Conservation (phyloP, 2,888 invertebrate genomes). For the Mantis religiosa region DNA sequence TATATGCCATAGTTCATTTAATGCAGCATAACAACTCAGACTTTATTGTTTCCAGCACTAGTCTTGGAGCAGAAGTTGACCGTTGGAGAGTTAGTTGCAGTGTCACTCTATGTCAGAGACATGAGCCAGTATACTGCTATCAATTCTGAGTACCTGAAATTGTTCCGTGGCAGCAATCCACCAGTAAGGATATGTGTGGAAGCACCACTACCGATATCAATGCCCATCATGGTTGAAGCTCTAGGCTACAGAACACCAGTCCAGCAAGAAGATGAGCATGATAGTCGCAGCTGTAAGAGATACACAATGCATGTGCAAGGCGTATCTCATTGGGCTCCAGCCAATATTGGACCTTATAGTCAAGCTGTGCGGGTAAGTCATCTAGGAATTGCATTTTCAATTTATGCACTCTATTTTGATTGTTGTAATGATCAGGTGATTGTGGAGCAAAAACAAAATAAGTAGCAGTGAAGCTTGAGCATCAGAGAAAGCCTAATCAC, state of each 20-base stretch:
- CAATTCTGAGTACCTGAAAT: slow-evolving; percentile 71
- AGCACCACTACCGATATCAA: slow-evolving; percentile 64
- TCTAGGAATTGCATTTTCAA: too few relatives aligned
- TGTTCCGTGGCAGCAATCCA: slow-evolving; percentile 72
- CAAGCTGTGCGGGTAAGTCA: slow-evolving; percentile 75
- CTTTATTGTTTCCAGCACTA: slow-evolving; percentile 44
- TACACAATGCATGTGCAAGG: slow-evolving; percentile 92
- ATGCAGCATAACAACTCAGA: slow-evolving; percentile 9
- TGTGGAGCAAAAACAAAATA: too few relatives aligned
- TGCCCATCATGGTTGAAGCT: slow-evolving; percentile 74
- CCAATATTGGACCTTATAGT: slow-evolving; percentile 94
- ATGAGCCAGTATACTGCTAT: slow-evolving; percentile 74
- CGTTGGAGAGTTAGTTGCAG: slow-evolving; percentile 68
- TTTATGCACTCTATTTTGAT: background rate
- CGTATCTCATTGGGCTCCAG: slow-evolving; percentile 96
- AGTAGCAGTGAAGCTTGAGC: too few relatives aligned
- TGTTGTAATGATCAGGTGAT: too few relatives aligned
- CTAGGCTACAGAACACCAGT: slow-evolving; percentile 53
- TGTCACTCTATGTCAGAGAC: slow-evolving; percentile 78
- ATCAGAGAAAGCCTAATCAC: too few relatives aligned
- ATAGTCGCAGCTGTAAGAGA: slow-evolving; percentile 41
- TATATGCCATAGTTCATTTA: background rate
- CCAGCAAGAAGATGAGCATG: slow-evolving; percentile 37
- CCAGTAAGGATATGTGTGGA: slow-evolving; percentile 78
- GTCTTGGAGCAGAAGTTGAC: slow-evolving; percentile 50